These are phyloP conservation scores for Esox niger DNA, from an alignment of 2,113 vertebrate genomes.

Conservation along the genomic window DNA sequence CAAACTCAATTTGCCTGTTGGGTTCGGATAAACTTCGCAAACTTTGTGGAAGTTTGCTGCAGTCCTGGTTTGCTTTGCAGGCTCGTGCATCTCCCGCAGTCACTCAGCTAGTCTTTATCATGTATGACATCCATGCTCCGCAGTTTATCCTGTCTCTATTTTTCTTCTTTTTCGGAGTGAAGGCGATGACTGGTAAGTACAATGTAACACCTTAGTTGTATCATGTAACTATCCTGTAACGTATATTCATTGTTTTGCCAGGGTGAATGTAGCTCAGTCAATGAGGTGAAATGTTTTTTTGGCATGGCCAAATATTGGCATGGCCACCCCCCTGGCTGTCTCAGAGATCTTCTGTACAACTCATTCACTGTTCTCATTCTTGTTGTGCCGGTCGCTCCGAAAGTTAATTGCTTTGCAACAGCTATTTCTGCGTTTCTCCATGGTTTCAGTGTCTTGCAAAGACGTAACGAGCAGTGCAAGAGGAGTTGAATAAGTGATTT, in stretches of 20 bases:
- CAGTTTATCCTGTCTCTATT: constrained; percentile 65
- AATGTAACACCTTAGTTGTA: constrained; percentile 20
- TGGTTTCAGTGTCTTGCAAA: neutral
- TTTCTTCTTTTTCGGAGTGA: constrained; percentile 65
- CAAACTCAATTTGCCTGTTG: constrained; percentile 76
- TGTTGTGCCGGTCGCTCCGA: neutral
- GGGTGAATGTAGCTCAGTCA: no score
- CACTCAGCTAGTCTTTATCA: constrained; percentile 60
- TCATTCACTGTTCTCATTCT: neutral
- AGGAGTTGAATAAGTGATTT: neutral
- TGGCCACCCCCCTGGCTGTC: no score
- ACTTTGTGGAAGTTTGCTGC: constrained; percentile 67
- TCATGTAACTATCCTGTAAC: constrained; percentile 3
- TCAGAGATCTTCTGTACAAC: neutral
- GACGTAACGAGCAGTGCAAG: no score
- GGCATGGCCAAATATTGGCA: no score
- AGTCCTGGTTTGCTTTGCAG: constrained; percentile 24
- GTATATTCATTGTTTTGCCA: neutral
- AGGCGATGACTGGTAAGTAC: constrained; percentile 61
- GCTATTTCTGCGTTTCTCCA: neutral
- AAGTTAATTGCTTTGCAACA: neutral
- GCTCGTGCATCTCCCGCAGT: constrained; percentile 24
- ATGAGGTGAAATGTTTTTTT: no score
- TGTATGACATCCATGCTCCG: constrained; percentile 71
- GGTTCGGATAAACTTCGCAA: constrained; percentile 73